Percentiles rank a stretch among this genome's conserved stretches.
Evolutionary conservation across 1,140 invertebrate species (phyloP).

Genomic region (Drosophila yakuba): DNA sequence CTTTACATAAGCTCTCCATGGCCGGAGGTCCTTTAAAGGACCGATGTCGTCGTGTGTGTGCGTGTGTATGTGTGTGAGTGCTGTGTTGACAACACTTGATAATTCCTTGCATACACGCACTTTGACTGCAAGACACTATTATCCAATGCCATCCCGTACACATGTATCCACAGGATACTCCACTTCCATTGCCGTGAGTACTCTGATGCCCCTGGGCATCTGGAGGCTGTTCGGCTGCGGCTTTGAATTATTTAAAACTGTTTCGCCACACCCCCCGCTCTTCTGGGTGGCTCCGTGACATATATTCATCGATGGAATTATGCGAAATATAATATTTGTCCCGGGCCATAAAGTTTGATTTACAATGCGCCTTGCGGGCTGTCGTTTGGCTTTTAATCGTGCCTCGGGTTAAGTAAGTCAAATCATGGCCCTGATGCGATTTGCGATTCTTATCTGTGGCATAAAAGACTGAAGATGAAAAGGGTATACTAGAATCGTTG

Average conservation of each 20-base stretch:
- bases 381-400: conserved; percentile 53
- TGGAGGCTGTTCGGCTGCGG: conserved; percentile 51
- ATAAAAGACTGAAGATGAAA: not conserved
- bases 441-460: not conserved
- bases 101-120: conserved; percentile 81
- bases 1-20: conserved; percentile 70
- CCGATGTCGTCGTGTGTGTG: conserved; percentile 26
- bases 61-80: conserved; percentile 21
- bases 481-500: too few relatives aligned
- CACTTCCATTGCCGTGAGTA: conserved; percentile 27
- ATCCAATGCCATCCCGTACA: conserved; percentile 15
- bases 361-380: conserved; percentile 9
- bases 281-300: conserved; percentile 14
- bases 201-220: conserved; percentile 12
- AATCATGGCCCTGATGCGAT: not conserved
- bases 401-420: not conserved
- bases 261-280: conserved; percentile 48
- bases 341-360: conserved; percentile 32
- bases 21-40: conserved; percentile 57
- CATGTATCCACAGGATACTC: conserved; percentile 56
- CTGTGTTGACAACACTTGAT: conserved; percentile 79
- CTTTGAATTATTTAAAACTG: conserved; percentile 81
- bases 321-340: conserved; percentile 30
- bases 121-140: conserved; percentile 57
- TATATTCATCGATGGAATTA: conserved; percentile 58